Evolutionary conservation across 1,140 invertebrate genomes (phyloP).

Genomic region (Pogonognathellus flavescens): DNA sequence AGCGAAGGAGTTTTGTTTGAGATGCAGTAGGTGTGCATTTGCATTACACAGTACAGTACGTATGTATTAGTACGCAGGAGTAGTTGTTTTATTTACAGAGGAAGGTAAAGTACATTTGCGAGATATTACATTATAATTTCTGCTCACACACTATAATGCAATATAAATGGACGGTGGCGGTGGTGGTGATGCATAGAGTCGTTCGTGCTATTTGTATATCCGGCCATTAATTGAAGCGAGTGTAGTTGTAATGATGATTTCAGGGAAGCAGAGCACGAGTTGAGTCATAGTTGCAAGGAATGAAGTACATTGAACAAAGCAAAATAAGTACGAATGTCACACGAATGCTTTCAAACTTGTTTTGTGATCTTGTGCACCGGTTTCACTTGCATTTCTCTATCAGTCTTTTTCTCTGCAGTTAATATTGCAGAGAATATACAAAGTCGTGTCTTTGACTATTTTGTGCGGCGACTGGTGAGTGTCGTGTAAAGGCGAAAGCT

Average conservation of each 20-base stretch:
- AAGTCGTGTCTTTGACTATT: no score
- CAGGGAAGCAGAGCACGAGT: background rate
- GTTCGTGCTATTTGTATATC: slow-evolving; percentile 2
- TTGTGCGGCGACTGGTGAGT: background rate
- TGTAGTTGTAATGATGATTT: background rate
- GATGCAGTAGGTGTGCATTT: no score
- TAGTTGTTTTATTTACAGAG: no score
- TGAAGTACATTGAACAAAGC: background rate
- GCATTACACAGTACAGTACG: no score
- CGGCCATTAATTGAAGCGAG: background rate
- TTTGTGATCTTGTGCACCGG: background rate
- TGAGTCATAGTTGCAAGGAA: no score
- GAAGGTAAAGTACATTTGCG: no score
- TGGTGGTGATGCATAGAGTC: no score
- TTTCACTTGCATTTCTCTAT: background rate
- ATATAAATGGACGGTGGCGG: no score
- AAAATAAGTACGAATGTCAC: background rate
- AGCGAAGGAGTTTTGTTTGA: no score
- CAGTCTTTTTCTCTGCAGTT: background rate
- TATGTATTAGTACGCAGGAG: no score
- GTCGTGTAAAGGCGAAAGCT: background rate
- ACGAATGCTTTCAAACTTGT: background rate
- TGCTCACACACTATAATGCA: no score
- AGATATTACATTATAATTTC: no score
- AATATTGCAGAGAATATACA: background rate